Evolutionary conservation across 2,797 vertebrate species (phyloP).

Genomic region (Schizopygopsis pylzovi): DNA sequence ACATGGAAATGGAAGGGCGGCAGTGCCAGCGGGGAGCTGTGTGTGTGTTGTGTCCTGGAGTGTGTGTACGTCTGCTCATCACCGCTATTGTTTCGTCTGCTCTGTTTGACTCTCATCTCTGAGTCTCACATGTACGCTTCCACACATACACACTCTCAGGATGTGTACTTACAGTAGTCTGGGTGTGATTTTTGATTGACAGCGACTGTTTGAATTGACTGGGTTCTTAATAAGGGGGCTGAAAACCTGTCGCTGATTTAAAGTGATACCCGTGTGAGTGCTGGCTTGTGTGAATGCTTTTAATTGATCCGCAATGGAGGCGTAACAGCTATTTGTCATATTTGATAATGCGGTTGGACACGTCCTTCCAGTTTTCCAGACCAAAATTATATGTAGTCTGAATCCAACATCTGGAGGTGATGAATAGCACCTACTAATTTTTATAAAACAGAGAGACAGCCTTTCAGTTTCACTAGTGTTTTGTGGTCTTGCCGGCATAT

Average conservation of each 20-base stretch:
- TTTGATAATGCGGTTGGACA: conserved; percentile 39
- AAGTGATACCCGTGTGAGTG: conserved; percentile 27
- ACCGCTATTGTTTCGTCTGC: conserved; percentile 46
- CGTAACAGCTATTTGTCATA: conserved; percentile 36
- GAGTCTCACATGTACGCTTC: not conserved
- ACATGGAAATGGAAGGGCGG: conserved; percentile 34
- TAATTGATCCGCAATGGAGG: conserved; percentile 35
- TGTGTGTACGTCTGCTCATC: conserved; percentile 46
- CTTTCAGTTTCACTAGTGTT: conserved; percentile 36
- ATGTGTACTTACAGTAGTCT: conserved; percentile 11
- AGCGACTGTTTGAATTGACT: conserved; percentile 23
- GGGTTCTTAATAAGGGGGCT: conserved; percentile 19
- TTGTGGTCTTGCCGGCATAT: conserved; percentile 15
- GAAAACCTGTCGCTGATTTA: conserved; percentile 37
- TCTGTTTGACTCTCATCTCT: conserved; percentile 36
- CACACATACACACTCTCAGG: not conserved
- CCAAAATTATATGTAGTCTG: conserved; percentile 47
- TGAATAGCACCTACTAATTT: conserved; percentile 44
- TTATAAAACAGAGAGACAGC: conserved; percentile 25
- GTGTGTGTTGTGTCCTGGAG: conserved; percentile 41
- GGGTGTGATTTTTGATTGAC: conserved; percentile 46
- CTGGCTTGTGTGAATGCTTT: conserved; percentile 12
- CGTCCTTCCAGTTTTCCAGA: conserved; percentile 33
- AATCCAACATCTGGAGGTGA: conserved; percentile 50
- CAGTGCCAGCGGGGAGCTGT: conserved; percentile 38